Percentiles rank a stretch among this genome's conserved stretches.
Evolutionary conservation across 1,140 invertebrate genomes (phyloP).

Genomic region (Forficula auricularia): DNA sequence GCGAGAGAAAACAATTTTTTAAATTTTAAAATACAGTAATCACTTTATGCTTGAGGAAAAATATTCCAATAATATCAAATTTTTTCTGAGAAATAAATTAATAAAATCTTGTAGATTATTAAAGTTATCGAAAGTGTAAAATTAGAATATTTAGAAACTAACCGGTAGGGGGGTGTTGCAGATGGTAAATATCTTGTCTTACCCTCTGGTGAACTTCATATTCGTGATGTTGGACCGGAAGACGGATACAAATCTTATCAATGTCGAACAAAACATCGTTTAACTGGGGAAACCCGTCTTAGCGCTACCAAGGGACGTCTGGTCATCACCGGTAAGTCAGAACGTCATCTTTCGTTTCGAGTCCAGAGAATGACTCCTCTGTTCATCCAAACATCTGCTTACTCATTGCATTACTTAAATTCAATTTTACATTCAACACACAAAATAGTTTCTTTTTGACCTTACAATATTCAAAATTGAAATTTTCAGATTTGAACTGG

Average conservation of each 20-base stretch:
- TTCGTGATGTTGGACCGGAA: constrained; percentile 78
- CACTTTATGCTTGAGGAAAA: too few relatives aligned
- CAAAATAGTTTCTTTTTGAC: constrained; percentile 6
- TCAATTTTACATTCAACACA: too few relatives aligned
- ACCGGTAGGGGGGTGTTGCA: constrained; percentile 23
- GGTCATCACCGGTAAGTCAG: constrained; percentile 80
- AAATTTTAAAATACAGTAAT: too few relatives aligned
- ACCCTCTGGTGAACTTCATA: constrained; percentile 83
- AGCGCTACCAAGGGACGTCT: constrained; percentile 84
- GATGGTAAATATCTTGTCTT: constrained; percentile 86
- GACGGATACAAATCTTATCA: constrained; percentile 87
- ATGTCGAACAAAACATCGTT: constrained; percentile 81
- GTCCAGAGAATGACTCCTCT: background rate
- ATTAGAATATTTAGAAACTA: too few relatives aligned
- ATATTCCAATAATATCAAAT: too few relatives aligned
- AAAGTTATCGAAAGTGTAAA: too few relatives aligned
- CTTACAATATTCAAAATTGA: background rate
- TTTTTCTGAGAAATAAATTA: too few relatives aligned
- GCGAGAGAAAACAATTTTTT: too few relatives aligned
- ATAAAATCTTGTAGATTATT: too few relatives aligned
- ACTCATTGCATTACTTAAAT: too few relatives aligned
- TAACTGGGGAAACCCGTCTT: constrained; percentile 80
- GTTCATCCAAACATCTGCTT: constrained; percentile 4
- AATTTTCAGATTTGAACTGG: too few relatives aligned
- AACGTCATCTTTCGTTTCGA: constrained; percentile 2